Percentiles rank a stretch among this genome's conserved stretches.
phyloP scores from a whole-genome alignment of 35 echinoderm and acorn worm genomes.

The Apostichopus japonicus region DNA sequence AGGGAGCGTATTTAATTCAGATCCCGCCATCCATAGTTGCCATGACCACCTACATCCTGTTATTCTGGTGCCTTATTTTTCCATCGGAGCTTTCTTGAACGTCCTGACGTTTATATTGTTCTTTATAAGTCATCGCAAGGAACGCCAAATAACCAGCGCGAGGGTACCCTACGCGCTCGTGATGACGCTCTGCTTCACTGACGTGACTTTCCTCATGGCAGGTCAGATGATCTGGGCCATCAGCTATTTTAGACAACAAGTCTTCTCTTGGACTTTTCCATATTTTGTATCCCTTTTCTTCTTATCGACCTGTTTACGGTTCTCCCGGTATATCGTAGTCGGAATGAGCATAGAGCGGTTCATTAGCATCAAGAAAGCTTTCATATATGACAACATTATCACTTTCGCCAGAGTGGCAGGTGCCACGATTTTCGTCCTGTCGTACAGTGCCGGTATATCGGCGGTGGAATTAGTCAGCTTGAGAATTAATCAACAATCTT shows the following conservation, averaged over 20 bases:
- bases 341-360: conserved; percentile 89
- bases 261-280: conserved; percentile 46
- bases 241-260: conserved; percentile 11
- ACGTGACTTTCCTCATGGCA: conserved; percentile 68
- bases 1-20: background rate
- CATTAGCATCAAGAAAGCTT: conserved; percentile 80
- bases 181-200: conserved; percentile 73
- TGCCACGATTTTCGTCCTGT: conserved; percentile 11
- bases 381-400: conserved; percentile 81
- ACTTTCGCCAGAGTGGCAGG: conserved; percentile 52
- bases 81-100: conserved; percentile 26
- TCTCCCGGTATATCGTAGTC: conserved; percentile 80
- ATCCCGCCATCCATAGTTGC: conserved; percentile 2
- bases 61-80: conserved; percentile 46
- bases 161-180: conserved; percentile 75
- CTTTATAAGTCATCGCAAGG: conserved; percentile 42
- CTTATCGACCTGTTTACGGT: conserved; percentile 51
- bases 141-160: conserved; percentile 43
- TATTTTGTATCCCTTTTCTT: conserved; percentile 63
- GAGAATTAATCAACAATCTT: background rate
- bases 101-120: conserved; percentile 30
- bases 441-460: conserved; percentile 62
- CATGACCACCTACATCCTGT: conserved; percentile 8
- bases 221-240: conserved; percentile 77
- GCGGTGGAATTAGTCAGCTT: background rate